These are phyloP conservation scores for Pseudomyrmex cubaensis DNA, from an alignment of 1,140 invertebrate species.

Conservation along the genomic window DNA sequence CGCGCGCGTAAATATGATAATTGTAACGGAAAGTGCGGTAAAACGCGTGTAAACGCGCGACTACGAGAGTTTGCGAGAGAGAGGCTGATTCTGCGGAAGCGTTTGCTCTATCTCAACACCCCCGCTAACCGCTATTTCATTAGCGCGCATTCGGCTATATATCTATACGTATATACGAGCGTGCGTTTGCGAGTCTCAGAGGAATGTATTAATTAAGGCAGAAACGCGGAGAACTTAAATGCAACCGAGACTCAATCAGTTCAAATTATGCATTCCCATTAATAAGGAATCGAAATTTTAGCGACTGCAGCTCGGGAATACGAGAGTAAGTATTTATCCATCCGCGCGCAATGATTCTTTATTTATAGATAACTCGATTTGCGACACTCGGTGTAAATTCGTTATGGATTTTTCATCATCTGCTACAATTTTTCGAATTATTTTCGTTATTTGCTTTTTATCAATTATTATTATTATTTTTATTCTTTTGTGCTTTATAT, in stretches of 20 bases:
- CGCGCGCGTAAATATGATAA: constrained; percentile 28
- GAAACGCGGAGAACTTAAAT: constrained; percentile 33
- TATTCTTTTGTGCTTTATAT: too few species aligned
- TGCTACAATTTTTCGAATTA: too few species aligned
- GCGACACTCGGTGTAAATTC: too few species aligned
- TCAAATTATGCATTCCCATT: constrained; percentile 73
- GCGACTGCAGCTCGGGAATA: constrained; percentile 13
- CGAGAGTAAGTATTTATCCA: background rate
- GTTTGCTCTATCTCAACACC: constrained; percentile 32
- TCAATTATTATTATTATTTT: too few species aligned
- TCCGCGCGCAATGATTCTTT: too few species aligned
- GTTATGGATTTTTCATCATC: too few species aligned
- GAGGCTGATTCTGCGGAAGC: too few species aligned
- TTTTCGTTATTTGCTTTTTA: too few species aligned
- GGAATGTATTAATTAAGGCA: constrained; percentile 50
- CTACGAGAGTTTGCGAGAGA: background rate
- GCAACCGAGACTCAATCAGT: constrained; percentile 40
- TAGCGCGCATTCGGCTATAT: constrained; percentile 49
- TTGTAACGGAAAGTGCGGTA: background rate
- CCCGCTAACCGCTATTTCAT: constrained; percentile 55
- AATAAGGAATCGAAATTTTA: constrained; percentile 75
- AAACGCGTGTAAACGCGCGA: constrained; percentile 28
- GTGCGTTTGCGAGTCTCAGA: constrained; percentile 38
- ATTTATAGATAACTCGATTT: too few species aligned
- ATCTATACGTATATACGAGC: background rate